Conservation (phyloP, 2,113 vertebrate genomes). For the Chloropsis hardwickii region DNA sequence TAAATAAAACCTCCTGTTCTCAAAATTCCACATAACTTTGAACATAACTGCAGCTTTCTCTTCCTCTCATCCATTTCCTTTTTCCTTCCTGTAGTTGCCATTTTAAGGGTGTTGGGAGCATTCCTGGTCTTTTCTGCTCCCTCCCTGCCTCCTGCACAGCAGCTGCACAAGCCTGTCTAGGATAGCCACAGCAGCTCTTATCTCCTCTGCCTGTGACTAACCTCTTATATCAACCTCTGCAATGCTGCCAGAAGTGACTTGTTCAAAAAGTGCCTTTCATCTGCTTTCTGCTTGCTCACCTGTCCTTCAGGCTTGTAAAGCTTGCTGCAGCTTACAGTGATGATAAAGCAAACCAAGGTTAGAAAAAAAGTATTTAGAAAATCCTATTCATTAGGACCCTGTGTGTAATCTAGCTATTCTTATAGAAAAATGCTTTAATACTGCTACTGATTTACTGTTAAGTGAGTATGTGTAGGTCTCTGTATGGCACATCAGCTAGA, state of each 20-base stretch:
- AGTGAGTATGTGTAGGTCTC: background rate
- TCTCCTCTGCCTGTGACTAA: background rate
- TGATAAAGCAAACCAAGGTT: background rate
- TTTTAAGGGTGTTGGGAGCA: background rate
- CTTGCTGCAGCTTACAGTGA: background rate
- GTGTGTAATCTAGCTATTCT: background rate
- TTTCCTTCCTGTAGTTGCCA: background rate
- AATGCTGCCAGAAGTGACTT: background rate
- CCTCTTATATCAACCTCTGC: constrained; percentile 8
- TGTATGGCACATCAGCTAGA: background rate
- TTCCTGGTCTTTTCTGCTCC: background rate
- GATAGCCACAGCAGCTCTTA: background rate
- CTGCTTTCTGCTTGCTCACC: constrained; percentile 6
- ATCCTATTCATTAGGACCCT: background rate
- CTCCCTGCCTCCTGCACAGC: background rate
- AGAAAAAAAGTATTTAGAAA: background rate
- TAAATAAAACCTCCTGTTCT: background rate
- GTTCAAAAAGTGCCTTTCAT: constrained; percentile 5
- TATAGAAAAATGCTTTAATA: background rate
- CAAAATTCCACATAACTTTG: background rate
- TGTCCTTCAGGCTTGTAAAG: background rate
- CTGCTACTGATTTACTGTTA: background rate
- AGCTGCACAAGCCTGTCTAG: background rate
- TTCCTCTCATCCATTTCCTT: background rate
- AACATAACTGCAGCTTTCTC: background rate